Evolutionary conservation across 1,140 invertebrate genomes (phyloP), one percentile per base, ranked within the genome.

Genomic region (Xylocopa sonorina): DNA sequence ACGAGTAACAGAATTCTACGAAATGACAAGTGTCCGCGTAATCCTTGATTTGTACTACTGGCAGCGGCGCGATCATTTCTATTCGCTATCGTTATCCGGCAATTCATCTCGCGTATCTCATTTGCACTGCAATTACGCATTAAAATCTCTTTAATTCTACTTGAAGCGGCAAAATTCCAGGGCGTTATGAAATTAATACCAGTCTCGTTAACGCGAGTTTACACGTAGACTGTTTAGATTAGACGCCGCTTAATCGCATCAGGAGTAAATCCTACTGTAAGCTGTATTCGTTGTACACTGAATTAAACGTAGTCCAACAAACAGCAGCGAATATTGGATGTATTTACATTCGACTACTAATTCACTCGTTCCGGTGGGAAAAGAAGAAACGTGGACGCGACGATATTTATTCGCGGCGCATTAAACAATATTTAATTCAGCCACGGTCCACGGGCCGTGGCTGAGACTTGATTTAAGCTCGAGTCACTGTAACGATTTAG

Each of bases 401-500:
- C 2, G 5, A 71, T n/a, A n/a, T 71, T 71, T 43, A 57, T 7
- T n/a, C 14, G 27, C 4, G 3, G 24, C 6, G 18, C 41, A 21
- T 48, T 14, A 43, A 50, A 32, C 38, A 60, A 78, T 58, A 43
- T 71, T 78, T 69, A 69, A 71, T n/a, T 34, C 3, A 0, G 43
- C 12, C 55, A 48, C 43, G 43, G 46, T 21, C 12, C n/a, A 24
- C n/a, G 21, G n/a, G 18, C 9, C 1, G 9, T 57, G 21, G 43
- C 16, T 46, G 5, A 32, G 51, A 50, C 75, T 71, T 71, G 55
- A 71, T 71, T 60, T 60, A 71, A 71, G 41, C 75, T 60, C 34
- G 55, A 78, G 60, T 71, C 57, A 50, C 46, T 32, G 75, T n/a
- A 62, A 60, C 67, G 75, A 71, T 78, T 71, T 43, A 32, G 55